Evolutionary conservation across 2,888 invertebrate genomes (phyloP), one percentile per base, ranked within the genome.

Genomic region (Acanthacorydalis orientalis): DNA sequence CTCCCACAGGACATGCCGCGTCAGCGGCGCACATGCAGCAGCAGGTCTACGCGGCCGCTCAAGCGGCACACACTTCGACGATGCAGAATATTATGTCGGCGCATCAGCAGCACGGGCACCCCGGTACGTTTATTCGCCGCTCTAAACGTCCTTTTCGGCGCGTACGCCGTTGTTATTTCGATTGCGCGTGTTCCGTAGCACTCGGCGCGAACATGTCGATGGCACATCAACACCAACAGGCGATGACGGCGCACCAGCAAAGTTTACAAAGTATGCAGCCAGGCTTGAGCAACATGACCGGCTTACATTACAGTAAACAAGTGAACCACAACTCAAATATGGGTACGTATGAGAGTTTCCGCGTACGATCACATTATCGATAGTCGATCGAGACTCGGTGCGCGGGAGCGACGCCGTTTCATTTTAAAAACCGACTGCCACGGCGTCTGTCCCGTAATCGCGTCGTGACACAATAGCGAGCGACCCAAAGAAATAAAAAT

Each of bases 191-290:
- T 23, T 6, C 23, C 23, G 37, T 37, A 37, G 37, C 37, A 8
- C n/a, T 37, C 12, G 37, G 37, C 6, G 37, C 37, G 10, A 37
- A 37, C 14, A 37, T 37, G n/a, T 37, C 37, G n/a, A 42, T 42
- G 42, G 42, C 42, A 4, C 42, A 42, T 8, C 42, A 42, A n/a
- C 42, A 37, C 12, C 38, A 37, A 15, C 53, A 11, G 48, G 52
- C 44, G 51, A 55, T 31, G 57, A 14, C 43, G 31, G 55, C 48
- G 42, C 57, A 54, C 48, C 53, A 11, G 50, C 53, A 46, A 51
- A 55, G 31, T 57, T 53, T 34, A 50, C 57, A n/a, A 60, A 57
- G 51, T 52, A 54, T 42, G 56, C 58, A 45, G 59, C 57, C 60
- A 48, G 54, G 56, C 52, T 59, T 58, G 46, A 54, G 57, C 51